These are phyloP conservation scores for Ligdia adustata DNA, from an alignment of 2,888 invertebrate species.

Conservation along the genomic window DNA sequence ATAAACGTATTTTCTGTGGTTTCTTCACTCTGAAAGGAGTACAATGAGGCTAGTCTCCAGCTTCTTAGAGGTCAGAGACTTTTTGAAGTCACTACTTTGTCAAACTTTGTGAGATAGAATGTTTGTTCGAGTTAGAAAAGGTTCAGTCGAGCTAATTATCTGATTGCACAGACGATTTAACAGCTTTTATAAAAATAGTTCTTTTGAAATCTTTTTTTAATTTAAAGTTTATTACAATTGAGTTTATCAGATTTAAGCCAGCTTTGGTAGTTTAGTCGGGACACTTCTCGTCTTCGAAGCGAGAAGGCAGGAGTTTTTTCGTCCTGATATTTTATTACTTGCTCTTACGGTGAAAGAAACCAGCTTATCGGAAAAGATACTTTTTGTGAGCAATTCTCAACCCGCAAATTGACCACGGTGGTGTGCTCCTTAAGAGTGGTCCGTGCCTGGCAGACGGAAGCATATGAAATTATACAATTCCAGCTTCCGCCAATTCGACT, in stretches of 20 bases:
- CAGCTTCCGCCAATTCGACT: too few relatives aligned
- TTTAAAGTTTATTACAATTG: conserved; percentile 1
- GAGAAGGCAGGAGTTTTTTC: too few relatives aligned
- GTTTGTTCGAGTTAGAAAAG: conserved; percentile 18
- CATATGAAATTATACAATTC: too few relatives aligned
- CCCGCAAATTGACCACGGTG: too few relatives aligned
- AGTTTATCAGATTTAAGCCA: conserved; percentile 14
- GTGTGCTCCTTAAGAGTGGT: too few relatives aligned
- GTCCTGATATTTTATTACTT: too few relatives aligned
- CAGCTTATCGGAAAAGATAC: too few relatives aligned
- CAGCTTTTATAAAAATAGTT: conserved; percentile 8
- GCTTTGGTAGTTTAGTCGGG: too few relatives aligned
- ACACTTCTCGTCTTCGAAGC: too few relatives aligned
- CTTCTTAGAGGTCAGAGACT: conserved; percentile 23
- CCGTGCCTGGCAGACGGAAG: too few relatives aligned
- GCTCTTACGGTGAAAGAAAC: too few relatives aligned
- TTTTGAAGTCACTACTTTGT: conserved; percentile 23
- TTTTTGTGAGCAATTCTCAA: too few relatives aligned
- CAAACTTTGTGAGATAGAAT: conserved; percentile 12
- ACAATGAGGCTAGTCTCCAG: conserved; percentile 27
- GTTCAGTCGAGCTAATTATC: conserved; percentile 25
- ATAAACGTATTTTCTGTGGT: conserved; percentile 45
- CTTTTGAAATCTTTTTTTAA: conserved; percentile 1
- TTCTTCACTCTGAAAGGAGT: conserved; percentile 32
- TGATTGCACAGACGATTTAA: conserved; percentile 16